These are phyloP conservation scores for Chromoteleia sp. DNA, from an alignment of 2,888 invertebrate species.

Conservation along the genomic window DNA sequence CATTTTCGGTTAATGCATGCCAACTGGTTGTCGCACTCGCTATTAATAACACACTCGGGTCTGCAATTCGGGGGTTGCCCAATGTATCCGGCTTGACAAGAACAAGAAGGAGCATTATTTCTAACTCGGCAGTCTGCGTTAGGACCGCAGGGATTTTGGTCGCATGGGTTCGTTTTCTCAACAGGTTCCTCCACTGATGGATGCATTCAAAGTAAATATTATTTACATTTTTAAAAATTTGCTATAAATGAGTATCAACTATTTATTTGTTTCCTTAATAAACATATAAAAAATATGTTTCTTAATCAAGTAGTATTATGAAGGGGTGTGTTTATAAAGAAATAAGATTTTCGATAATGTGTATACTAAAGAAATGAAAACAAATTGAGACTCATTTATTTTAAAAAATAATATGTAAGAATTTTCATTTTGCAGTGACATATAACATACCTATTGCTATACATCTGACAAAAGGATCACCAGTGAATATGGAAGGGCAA, in stretches of 20 bases:
- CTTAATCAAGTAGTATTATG: too few species aligned
- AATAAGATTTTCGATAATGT: too few species aligned
- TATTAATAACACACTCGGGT: slow-evolving; percentile 84
- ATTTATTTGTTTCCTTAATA: too few species aligned
- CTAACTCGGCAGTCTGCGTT: slow-evolving; percentile 83
- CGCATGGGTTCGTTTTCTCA: slow-evolving; percentile 86
- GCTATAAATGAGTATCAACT: too few species aligned
- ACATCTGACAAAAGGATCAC: slow-evolving; percentile 84
- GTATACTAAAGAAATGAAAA: too few species aligned
- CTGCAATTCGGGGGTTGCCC: slow-evolving; percentile 85
- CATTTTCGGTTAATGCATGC: slow-evolving; percentile 92
- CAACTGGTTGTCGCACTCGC: slow-evolving; percentile 87
- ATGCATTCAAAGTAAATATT: too few species aligned
- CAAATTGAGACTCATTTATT: too few species aligned
- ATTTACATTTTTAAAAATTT: too few species aligned
- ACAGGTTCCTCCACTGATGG: slow-evolving; percentile 77
- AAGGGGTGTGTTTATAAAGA: too few species aligned
- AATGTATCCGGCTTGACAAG: slow-evolving; percentile 85
- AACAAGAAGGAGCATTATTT: slow-evolving; percentile 86
- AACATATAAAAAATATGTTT: too few species aligned
- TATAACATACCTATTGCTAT: slow-evolving; percentile 69
- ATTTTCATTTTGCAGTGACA: too few species aligned
- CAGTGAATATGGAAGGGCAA: slow-evolving; percentile 83
- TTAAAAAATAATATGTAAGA: too few species aligned
- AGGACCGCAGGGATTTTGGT: slow-evolving; percentile 91